Conservation (phyloP, 2,888 invertebrate species). For the Conus canariensis region DNA sequence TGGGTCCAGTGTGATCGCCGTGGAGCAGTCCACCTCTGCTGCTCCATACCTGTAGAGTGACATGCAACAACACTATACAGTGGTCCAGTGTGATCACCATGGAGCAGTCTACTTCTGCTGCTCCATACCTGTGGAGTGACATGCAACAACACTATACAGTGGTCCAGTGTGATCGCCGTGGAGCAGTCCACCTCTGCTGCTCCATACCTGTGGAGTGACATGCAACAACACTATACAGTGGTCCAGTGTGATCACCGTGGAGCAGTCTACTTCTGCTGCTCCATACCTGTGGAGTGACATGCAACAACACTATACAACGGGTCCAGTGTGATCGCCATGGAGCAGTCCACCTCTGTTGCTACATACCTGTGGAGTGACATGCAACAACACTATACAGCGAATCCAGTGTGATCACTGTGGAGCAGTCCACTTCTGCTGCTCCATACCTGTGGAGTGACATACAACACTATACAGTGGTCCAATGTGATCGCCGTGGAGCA, state of each 20-base stretch:
- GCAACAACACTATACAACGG: slow-evolving; percentile 55
- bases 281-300: neutral
- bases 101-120: too few relatives aligned
- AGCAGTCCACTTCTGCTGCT: slow-evolving; percentile 79
- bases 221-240: too few relatives aligned
- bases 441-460: slow-evolving; percentile 77
- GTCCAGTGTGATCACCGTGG: too few relatives aligned
- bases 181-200: too few relatives aligned
- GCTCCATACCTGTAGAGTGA: slow-evolving; percentile 75
- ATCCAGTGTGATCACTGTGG: slow-evolving; percentile 77
- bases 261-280: too few relatives aligned
- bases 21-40: slow-evolving; percentile 79
- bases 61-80: too few relatives aligned
- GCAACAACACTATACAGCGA: slow-evolving; percentile 68
- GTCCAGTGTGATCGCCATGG: slow-evolving; percentile 77
- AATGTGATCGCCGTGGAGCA: slow-evolving; percentile 76
- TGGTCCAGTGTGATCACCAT: too few relatives aligned
- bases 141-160: too few relatives aligned
- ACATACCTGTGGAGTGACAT: neutral
- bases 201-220: too few relatives aligned
- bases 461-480: too few relatives aligned
- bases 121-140: too few relatives aligned
- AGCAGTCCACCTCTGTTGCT: slow-evolving; percentile 79
- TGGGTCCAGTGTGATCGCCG: slow-evolving; percentile 77
- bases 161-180: too few relatives aligned